Conservation (phyloP, 53 echinoderm and acorn worm species). For the Zoroaster sp. region DNA sequence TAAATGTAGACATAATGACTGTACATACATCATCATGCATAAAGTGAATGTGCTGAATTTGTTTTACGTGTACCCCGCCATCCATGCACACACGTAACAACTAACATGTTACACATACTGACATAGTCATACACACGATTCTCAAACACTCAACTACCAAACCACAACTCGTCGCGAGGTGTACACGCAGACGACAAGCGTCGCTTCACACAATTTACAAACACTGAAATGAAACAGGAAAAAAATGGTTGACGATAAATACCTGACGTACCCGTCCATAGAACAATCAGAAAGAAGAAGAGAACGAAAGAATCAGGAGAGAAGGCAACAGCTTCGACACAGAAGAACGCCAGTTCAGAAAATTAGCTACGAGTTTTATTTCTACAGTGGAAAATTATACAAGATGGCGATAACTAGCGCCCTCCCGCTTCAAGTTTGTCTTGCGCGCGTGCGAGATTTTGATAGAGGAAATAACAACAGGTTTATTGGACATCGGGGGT, state of each 20-base stretch:
- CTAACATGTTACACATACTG: neutral
- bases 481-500: conserved; percentile 7
- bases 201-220: neutral
- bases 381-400: conserved; percentile 3
- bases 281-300: conserved; percentile 57
- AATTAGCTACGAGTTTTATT: conserved; percentile 29
- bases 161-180: neutral
- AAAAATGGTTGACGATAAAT: conserved; percentile 27
- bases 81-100: no score
- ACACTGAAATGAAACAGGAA: neutral
- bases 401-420: conserved; percentile 49
- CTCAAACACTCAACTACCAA: neutral
- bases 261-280: conserved; percentile 53
- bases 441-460: neutral
- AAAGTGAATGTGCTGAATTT: no score
- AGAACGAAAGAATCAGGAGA: conserved; percentile 62
- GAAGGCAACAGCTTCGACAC: conserved; percentile 34
- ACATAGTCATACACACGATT: neutral
- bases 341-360: conserved; percentile 39
- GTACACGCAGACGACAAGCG: neutral
- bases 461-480: conserved; percentile 34
- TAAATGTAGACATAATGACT: neutral
- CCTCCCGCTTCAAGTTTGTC: conserved; percentile 7
- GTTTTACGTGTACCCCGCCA: no score
- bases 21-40: neutral